Evolutionary conservation across 2,888 invertebrate genomes (phyloP), one percentile per base, ranked within the genome.

Genomic region (Scelioninae gen. 1): DNA sequence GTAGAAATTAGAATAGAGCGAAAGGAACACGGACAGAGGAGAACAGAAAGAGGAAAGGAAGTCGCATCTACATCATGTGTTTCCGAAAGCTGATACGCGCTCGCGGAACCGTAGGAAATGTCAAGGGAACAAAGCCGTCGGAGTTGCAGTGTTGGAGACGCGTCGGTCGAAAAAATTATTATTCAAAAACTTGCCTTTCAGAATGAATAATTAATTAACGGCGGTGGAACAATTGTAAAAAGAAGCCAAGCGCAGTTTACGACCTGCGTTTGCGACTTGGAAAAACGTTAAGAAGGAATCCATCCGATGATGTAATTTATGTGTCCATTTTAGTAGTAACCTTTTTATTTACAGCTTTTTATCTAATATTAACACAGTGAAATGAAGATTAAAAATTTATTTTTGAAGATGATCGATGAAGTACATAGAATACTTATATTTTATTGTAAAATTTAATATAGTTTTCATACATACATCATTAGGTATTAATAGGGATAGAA

Each of bases 161-260:
- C 71, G 78, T 34, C 58, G 75, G 51, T 49, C 68, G 74, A 68
- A 74, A 76, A 72, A 82, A 82, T 76, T 76, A 49, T 82, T 60
- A 81, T 81, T 81, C 80, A 69, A 75, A 81, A 75, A 63, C 38
- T 81, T 69, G 56, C 80, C 75, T 68, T 60, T 63, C 23, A 40
- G 80, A 63, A 81, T 81, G 80, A 81, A 75, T 81, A 81, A 81
- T 81, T 75, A 81, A 81, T 75, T 81, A 69, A 63, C 56, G 34
- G 32, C 38, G 75, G 69, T 51, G 68, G 58, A 75, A 69, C 75
- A 80, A 80, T 75, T 63, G 75, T 69, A 51, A 81, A 79, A 80
- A 71, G 55, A 63, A 80, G 53, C 68, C 69, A 75, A 63, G 69
- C 68, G 80, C 62, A 62, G 60, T 80, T 80, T 68, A 80, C 74